Conservation (phyloP, 2,113 vertebrate genomes). For the Oenanthe melanoleuca region DNA sequence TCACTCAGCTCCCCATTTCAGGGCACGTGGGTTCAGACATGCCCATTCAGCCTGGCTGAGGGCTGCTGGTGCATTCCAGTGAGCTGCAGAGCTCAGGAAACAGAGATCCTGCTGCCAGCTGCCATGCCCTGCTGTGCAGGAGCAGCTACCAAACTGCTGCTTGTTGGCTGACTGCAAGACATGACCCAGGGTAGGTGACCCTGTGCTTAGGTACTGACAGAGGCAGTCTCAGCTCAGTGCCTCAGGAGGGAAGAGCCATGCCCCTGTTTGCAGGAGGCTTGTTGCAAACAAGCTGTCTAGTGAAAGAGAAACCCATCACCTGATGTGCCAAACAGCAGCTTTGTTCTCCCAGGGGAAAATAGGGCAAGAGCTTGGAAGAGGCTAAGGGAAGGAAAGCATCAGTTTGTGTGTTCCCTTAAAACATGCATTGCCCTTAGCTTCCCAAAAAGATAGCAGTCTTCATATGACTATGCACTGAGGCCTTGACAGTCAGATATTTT, state of each 20-base stretch:
- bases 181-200: accelerated
- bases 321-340: background rate
- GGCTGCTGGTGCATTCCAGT: background rate
- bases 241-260: background rate
- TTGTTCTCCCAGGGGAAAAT: background rate
- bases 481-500: background rate
- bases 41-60: accelerated
- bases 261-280: background rate
- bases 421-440: background rate
- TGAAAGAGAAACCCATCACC: background rate
- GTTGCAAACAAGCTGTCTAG: background rate
- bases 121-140: accelerated
- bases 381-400: background rate
- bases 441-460: background rate
- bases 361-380: background rate
- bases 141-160: accelerated
- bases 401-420: background rate
- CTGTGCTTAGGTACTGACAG: background rate
- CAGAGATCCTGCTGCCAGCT: background rate
- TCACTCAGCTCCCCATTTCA: background rate
- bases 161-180: background rate
- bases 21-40: background rate
- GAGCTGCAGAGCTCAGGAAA: background rate
- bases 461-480: background rate
- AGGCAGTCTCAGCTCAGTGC: accelerated